Conservation (phyloP, 1,140 invertebrate genomes). For the Drosophila azteca region DNA sequence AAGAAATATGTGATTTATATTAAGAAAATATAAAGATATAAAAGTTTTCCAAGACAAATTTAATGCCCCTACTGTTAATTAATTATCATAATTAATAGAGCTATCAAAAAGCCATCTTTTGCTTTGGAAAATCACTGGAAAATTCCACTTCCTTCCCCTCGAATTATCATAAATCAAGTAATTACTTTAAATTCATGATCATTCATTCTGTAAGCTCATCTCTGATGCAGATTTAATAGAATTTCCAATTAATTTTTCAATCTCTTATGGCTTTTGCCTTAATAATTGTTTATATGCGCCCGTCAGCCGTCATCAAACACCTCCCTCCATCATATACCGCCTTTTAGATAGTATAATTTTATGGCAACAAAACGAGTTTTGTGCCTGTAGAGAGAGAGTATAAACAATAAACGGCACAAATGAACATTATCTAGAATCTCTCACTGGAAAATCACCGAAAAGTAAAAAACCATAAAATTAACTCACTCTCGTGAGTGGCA, state of each 20-base stretch:
- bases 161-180: too few relatives aligned
- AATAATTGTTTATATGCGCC: constrained; percentile 39
- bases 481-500: constrained; percentile 4
- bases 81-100: too few relatives aligned
- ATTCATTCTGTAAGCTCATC: too few relatives aligned
- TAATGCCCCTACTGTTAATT: too few relatives aligned
- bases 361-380: constrained; percentile 54
- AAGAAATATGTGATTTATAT: too few relatives aligned
- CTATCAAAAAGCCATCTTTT: too few relatives aligned
- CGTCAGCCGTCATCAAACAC: neutral
- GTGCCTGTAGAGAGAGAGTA: constrained; percentile 30
- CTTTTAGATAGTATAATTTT: constrained; percentile 15
- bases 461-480: constrained; percentile 8
- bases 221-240: neutral
- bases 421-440: constrained; percentile 53
- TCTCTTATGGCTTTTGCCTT: constrained; percentile 22
- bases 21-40: too few relatives aligned
- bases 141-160: too few relatives aligned
- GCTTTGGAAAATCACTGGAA: too few relatives aligned
- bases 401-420: constrained; percentile 28
- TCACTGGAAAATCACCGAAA: constrained; percentile 62
- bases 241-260: constrained; percentile 12
- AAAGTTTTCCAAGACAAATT: too few relatives aligned
- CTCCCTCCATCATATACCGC: neutral
- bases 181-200: too few relatives aligned